These are phyloP conservation scores for Rhinogobius similis DNA, from an alignment of 2,113 vertebrate species.

Conservation along the genomic window DNA sequence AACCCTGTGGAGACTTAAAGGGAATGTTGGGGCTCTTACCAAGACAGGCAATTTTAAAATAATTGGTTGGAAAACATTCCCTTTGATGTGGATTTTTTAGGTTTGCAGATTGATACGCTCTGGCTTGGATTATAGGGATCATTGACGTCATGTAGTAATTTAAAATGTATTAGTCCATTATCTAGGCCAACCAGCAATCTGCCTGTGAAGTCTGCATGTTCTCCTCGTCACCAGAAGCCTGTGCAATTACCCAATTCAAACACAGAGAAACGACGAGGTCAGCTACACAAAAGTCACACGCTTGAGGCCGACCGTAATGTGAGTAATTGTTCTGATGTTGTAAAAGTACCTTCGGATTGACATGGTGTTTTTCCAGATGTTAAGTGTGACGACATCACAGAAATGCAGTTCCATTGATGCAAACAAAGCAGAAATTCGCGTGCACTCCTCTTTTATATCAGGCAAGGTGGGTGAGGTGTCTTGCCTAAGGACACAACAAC, in stretches of 20 bases:
- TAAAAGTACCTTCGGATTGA: too few species aligned
- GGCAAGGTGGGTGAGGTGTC: too few species aligned
- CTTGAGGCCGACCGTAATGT: too few species aligned
- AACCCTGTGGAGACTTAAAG: slow-evolving; percentile 6
- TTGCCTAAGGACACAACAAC: too few species aligned
- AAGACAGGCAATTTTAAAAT: not conserved
- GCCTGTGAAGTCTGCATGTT: not conserved
- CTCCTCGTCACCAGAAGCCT: not conserved
- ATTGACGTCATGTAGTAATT: not conserved
- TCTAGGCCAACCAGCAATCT: not conserved
- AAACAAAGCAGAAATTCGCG: too few species aligned
- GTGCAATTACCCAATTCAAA: not conserved
- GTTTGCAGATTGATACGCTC: slow-evolving; percentile 13
- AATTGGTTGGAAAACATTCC: not conserved
- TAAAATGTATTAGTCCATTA: not conserved
- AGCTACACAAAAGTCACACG: too few species aligned
- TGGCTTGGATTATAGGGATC: not conserved
- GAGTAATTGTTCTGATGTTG: too few species aligned
- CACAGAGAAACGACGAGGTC: not conserved
- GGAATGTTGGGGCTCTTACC: not conserved
- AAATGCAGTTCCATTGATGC: too few species aligned
- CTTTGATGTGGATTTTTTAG: not conserved
- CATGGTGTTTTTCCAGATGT: too few species aligned
- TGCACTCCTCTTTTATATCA: too few species aligned
- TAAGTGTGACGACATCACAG: too few species aligned